Conservation (phyloP, 2,113 vertebrate genomes). For the Corythaixoides concolor region DNA sequence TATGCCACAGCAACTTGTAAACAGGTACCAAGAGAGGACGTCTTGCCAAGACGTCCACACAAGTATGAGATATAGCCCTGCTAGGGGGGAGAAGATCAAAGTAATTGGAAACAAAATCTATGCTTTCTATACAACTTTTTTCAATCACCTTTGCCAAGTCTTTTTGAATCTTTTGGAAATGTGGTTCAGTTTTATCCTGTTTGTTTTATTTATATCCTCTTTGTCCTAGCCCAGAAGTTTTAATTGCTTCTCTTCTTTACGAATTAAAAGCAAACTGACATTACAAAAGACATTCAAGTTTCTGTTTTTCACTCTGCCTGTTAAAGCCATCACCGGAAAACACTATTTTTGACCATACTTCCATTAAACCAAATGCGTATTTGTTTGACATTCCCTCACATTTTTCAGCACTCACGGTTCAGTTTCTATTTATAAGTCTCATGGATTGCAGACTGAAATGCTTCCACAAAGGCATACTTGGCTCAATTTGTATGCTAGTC, state of each 20-base stretch:
- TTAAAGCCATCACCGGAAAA: background rate
- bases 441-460: background rate
- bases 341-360: background rate
- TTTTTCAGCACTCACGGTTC: background rate
- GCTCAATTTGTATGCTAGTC: conserved; percentile 37
- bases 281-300: background rate
- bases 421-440: conserved; percentile 16
- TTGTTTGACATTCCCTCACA: background rate
- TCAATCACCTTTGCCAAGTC: background rate
- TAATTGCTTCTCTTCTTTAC: background rate
- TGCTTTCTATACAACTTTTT: background rate
- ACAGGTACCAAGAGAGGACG: fast-evolving
- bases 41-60: background rate
- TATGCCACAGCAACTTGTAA: background rate
- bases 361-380: background rate
- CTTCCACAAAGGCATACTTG: conserved; percentile 20
- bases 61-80: background rate
- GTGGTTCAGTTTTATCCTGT: background rate
- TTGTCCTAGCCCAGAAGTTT: background rate
- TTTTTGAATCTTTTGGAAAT: background rate
- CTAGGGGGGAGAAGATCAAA: background rate
- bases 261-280: background rate
- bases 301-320: background rate
- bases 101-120: background rate
- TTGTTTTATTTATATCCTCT: background rate